Percentiles rank a stretch among this genome's conserved stretches.
These are phyloP conservation scores for Samia ricini DNA, from an alignment of 1,140 invertebrate genomes.

Conservation along the genomic window DNA sequence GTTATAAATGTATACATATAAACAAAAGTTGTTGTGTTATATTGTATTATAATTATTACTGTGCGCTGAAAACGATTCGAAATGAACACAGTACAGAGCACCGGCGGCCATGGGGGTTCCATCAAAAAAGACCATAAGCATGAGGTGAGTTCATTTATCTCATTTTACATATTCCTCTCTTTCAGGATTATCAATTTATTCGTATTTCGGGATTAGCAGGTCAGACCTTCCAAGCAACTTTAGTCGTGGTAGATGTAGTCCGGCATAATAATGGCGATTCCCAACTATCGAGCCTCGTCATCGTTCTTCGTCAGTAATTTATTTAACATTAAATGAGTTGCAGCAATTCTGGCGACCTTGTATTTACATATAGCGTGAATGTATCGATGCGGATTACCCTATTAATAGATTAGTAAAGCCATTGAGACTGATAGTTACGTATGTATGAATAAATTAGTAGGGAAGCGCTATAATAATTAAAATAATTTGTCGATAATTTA, in stretches of 20 bases:
- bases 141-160: slow-evolving; percentile 46
- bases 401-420: neutral
- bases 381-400: neutral
- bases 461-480: neutral
- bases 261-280: too few relatives aligned
- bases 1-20: too few relatives aligned
- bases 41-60: too few relatives aligned
- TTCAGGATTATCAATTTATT: too few relatives aligned
- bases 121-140: slow-evolving; percentile 71
- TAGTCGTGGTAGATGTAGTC: too few relatives aligned
- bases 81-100: slow-evolving; percentile 75
- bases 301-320: too few relatives aligned
- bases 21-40: neutral
- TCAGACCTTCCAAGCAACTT: too few relatives aligned
- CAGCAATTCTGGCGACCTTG: too few relatives aligned
- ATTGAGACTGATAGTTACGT: neutral
- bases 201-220: too few relatives aligned
- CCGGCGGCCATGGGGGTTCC: slow-evolving; percentile 61
- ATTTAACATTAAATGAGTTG: too few relatives aligned
- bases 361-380: too few relatives aligned
- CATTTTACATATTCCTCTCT: neutral
- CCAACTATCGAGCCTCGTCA: too few relatives aligned
- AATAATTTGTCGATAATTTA: neutral
- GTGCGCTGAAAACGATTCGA: slow-evolving; percentile 15
- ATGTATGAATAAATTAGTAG: neutral